These are phyloP conservation scores for Heliconius cydno DNA, from an alignment of 2,888 invertebrate genomes.

Conservation along the genomic window DNA sequence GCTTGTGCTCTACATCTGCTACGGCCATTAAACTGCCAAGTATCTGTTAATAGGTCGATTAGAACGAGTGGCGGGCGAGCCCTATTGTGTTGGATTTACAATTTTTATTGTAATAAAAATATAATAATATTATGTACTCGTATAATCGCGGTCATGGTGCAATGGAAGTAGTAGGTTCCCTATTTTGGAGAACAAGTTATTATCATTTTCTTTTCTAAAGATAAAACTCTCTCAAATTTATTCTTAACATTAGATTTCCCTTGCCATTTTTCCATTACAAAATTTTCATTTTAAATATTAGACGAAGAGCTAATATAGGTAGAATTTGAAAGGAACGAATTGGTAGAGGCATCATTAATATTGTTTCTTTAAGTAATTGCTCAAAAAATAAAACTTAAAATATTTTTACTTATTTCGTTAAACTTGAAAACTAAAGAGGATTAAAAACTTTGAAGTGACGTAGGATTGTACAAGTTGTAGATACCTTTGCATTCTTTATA, in stretches of 20 bases:
- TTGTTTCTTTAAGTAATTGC: no score
- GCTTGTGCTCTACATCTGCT: slow-evolving; percentile 41
- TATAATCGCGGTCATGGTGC: neutral
- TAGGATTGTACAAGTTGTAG: no score
- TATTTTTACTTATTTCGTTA: no score
- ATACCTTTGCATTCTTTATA: no score
- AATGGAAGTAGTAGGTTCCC: neutral
- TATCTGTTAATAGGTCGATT: slow-evolving; percentile 45
- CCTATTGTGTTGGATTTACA: slow-evolving; percentile 11
- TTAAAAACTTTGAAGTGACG: no score
- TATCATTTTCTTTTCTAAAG: neutral
- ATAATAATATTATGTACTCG: neutral
- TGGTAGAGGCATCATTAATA: no score
- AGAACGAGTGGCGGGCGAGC: slow-evolving; percentile 30
- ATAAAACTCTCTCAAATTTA: no score
- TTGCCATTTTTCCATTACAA: no score
- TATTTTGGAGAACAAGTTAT: neutral
- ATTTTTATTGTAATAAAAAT: slow-evolving; percentile 1
- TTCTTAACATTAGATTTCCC: neutral
- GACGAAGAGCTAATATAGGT: no score
- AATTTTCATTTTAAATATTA: neutral
- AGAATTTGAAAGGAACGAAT: no score
- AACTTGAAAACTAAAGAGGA: no score
- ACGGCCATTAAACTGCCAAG: slow-evolving; percentile 39
- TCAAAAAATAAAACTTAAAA: no score